These are phyloP conservation scores for Romanogobio albipinnatus DNA, from an alignment of 2,113 vertebrate genomes.

Conservation along the genomic window DNA sequence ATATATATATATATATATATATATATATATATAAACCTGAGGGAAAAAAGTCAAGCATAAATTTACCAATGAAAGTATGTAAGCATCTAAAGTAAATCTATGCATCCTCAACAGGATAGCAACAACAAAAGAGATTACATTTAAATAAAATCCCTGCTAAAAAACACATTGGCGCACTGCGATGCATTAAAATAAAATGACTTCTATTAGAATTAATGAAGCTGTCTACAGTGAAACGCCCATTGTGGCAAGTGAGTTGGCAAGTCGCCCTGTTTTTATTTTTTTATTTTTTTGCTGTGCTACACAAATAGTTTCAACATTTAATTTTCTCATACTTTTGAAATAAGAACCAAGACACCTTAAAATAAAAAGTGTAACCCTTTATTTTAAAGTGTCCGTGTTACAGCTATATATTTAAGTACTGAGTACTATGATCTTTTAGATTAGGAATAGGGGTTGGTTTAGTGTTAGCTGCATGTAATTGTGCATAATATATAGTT, in stretches of 20 bases:
- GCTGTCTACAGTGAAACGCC: background rate
- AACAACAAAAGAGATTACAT: background rate
- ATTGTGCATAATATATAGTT: too few species aligned
- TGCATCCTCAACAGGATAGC: slow-evolving; percentile 1
- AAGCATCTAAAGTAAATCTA: background rate
- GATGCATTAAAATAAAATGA: background rate
- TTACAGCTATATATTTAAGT: too few species aligned
- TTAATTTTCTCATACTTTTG: background rate
- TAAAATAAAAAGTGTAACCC: too few species aligned
- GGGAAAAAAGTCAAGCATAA: background rate
- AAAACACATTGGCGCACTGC: background rate
- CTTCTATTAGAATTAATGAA: background rate
- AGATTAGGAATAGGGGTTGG: too few species aligned
- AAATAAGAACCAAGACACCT: too few species aligned
- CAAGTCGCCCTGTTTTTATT: background rate
- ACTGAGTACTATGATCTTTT: too few species aligned
- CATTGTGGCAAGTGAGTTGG: background rate
- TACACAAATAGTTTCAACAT: background rate
- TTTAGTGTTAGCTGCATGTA: too few species aligned
- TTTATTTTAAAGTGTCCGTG: too few species aligned
- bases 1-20: too few species aligned
- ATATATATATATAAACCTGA: too few species aligned
- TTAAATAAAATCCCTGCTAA: background rate
- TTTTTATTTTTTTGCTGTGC: background rate
- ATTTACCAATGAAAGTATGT: background rate